Percentiles rank a stretch among this genome's conserved stretches.
phyloP scores from a whole-genome alignment of 2,113 vertebrate species.

The Struthidea cinerea region DNA sequence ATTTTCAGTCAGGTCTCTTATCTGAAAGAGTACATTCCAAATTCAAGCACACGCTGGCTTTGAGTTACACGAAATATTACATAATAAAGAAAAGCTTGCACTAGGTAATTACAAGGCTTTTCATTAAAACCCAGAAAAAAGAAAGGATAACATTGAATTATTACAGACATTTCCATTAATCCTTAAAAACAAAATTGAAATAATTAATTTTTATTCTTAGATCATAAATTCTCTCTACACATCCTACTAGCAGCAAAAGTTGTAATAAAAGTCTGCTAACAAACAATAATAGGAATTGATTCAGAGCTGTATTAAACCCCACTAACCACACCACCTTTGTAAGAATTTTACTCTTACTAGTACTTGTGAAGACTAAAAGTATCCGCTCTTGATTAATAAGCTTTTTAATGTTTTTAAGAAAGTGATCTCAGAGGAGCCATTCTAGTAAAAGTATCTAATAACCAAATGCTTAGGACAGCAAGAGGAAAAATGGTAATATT shows the following conservation, averaged over 20 bases:
- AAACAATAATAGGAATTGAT: neutral
- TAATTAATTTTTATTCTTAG: neutral
- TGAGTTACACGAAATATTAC: neutral
- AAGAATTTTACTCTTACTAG: neutral
- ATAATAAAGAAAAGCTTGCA: neutral
- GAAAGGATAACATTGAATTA: neutral
- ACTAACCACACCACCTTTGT: neutral
- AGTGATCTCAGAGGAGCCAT: neutral
- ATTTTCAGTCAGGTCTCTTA: neutral
- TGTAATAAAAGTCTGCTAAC: neutral
- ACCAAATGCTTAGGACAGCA: neutral
- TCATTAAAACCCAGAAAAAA: neutral
- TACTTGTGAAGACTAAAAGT: neutral
- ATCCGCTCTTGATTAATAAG: neutral
- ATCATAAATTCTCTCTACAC: neutral
- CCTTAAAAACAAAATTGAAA: neutral
- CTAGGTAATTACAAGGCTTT: neutral
- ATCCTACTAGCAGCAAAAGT: neutral
- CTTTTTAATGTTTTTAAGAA: neutral
- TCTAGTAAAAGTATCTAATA: neutral
- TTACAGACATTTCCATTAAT: neutral
- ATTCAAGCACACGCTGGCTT: neutral
- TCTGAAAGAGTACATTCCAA: neutral
- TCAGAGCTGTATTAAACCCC: neutral
- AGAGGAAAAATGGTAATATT: neutral